phyloP scores from a whole-genome alignment of 2,888 invertebrate genomes.

The Phyto melanocephala region DNA sequence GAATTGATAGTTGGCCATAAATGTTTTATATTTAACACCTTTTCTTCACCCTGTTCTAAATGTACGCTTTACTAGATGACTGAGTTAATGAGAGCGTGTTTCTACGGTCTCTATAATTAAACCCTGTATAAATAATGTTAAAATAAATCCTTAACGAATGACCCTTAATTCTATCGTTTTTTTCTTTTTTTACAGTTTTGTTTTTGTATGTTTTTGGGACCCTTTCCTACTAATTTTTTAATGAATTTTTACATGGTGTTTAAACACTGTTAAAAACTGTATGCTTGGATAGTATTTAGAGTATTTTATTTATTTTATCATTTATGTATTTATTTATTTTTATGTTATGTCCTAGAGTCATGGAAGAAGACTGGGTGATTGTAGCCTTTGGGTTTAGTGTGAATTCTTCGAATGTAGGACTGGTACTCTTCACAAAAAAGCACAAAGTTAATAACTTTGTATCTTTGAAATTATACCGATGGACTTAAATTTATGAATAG shows the following conservation, averaged over 20 bases:
- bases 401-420: too few relatives aligned
- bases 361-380: too few relatives aligned
- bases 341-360: too few relatives aligned
- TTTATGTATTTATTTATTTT: too few relatives aligned
- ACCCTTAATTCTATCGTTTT: constrained; percentile 16
- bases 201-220: background rate
- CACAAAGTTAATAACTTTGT: too few relatives aligned
- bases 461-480: too few relatives aligned
- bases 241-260: constrained; percentile 64
- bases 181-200: background rate
- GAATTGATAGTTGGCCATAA: constrained; percentile 44
- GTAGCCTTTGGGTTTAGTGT: too few relatives aligned
- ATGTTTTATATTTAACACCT: constrained; percentile 59
- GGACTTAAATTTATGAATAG: too few relatives aligned
- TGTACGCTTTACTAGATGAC: too few relatives aligned
- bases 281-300: constrained; percentile 20
- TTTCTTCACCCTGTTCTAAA: background rate
- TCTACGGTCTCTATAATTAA: constrained; percentile 21
- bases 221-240: constrained; percentile 36
- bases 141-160: constrained; percentile 27
- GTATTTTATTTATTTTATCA: background rate
- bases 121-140: constrained; percentile 23
- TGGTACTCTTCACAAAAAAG: too few relatives aligned
- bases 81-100: background rate
- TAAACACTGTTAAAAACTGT: constrained; percentile 68